These are phyloP conservation scores for Odontocerum albicorne DNA, from an alignment of 2,888 invertebrate genomes.

Conservation along the genomic window DNA sequence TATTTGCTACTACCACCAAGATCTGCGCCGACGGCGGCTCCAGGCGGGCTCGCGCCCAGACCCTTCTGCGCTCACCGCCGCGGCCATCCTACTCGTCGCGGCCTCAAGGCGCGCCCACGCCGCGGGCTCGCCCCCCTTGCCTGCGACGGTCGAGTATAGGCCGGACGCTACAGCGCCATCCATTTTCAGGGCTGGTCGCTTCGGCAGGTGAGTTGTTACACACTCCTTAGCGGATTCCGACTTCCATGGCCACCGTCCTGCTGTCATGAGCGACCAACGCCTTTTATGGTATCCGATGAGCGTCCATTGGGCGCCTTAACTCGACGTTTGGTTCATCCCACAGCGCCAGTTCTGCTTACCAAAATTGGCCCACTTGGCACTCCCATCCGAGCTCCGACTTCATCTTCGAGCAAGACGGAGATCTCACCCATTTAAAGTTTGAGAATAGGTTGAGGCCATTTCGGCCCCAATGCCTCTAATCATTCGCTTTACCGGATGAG, in stretches of 20 bases:
- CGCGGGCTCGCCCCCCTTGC: no score
- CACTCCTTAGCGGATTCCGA: slow-evolving; percentile 67
- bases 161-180: slow-evolving; percentile 61
- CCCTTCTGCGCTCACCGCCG: slow-evolving; percentile 63
- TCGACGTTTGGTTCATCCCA: slow-evolving; percentile 73
- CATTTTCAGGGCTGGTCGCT: slow-evolving; percentile 68
- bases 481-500: slow-evolving; percentile 75
- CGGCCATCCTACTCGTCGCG: slow-evolving; percentile 63
- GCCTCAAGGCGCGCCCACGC: no score
- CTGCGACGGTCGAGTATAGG: slow-evolving; percentile 57
- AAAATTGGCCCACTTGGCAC: slow-evolving; percentile 72
- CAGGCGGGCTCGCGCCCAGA: slow-evolving; percentile 57
- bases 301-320: slow-evolving; percentile 63
- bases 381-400: slow-evolving; percentile 58
- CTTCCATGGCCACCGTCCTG: slow-evolving; percentile 77
- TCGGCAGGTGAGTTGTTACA: slow-evolving; percentile 64
- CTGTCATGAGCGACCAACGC: slow-evolving; percentile 66
- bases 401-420: slow-evolving; percentile 51
- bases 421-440: slow-evolving; percentile 74
- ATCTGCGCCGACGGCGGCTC: slow-evolving; percentile 60
- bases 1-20: slow-evolving; percentile 75
- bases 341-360: slow-evolving; percentile 81
- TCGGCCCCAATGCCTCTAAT: slow-evolving; percentile 70
- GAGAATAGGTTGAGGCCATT: slow-evolving; percentile 74
- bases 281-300: slow-evolving; percentile 48